These are phyloP conservation scores for Misgurnus mizolepis DNA, from an alignment of 2,113 vertebrate genomes.

Conservation along the genomic window DNA sequence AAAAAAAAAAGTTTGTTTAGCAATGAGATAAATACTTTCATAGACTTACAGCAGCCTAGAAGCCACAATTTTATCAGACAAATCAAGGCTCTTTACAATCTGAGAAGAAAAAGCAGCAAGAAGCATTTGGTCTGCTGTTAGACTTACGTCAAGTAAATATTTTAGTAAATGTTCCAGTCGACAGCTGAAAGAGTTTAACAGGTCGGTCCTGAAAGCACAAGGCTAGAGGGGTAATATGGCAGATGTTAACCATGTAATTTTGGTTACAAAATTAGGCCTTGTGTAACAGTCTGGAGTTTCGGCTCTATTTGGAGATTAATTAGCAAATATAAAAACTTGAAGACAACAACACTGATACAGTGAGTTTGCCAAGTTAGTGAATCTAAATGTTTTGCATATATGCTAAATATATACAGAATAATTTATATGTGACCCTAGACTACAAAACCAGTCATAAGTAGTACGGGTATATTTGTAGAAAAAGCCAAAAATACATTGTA, in stretches of 20 bases:
- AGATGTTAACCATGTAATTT: slow-evolving; percentile 22
- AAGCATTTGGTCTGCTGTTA: slow-evolving; percentile 20
- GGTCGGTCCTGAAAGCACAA: slow-evolving; percentile 21
- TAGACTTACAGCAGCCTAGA: not conserved
- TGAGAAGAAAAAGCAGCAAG: slow-evolving; percentile 15
- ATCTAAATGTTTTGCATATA: slow-evolving; percentile 7
- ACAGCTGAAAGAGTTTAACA: slow-evolving; percentile 30
- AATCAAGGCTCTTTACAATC: slow-evolving; percentile 5
- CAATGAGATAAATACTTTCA: not conserved
- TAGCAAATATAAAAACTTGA: slow-evolving; percentile 24
- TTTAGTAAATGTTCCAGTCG: slow-evolving; percentile 8
- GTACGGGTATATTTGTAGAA: too few relatives aligned
- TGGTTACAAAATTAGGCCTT: slow-evolving; percentile 23
- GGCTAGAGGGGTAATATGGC: slow-evolving; percentile 10
- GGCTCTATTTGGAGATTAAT: slow-evolving; percentile 18
- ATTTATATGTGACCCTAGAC: not conserved
- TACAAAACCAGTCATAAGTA: too few relatives aligned
- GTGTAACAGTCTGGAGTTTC: slow-evolving; percentile 37
- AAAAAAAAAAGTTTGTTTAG: not conserved
- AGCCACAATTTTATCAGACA: not conserved
- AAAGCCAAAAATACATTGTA: too few relatives aligned
- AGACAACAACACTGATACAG: slow-evolving; percentile 12
- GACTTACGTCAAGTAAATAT: slow-evolving; percentile 8
- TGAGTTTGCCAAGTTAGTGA: not conserved
- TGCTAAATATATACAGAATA: not conserved